A percentile compares a stretch with the other conserved stretches of the same genome.
phyloP scores from a whole-genome alignment of 1,140 invertebrate species.

The Ceratina calcarata region DNA sequence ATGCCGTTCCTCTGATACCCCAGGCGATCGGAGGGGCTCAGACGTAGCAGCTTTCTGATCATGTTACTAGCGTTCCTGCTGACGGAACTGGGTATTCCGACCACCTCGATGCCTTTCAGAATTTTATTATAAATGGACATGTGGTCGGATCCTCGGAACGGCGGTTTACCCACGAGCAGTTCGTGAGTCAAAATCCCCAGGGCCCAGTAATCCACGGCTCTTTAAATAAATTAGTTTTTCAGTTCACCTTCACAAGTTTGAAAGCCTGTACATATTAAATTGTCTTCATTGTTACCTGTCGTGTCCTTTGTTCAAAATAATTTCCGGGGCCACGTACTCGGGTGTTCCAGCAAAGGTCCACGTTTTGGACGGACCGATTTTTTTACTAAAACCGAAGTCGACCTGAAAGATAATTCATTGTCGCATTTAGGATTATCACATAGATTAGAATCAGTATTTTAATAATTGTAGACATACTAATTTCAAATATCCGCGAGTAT shows the following conservation, averaged over 20 bases:
- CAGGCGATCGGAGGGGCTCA: constrained; percentile 94
- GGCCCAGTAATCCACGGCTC: constrained; percentile 97
- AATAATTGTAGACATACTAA: constrained; percentile 82
- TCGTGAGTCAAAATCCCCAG: constrained; percentile 96
- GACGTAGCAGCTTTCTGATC: constrained; percentile 93
- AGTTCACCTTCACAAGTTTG: neutral
- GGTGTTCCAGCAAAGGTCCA: constrained; percentile 99
- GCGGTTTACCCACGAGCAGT: constrained; percentile 95
- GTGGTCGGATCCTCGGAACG: constrained; percentile 94
- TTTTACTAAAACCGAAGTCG: constrained; percentile 99
- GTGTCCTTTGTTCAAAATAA: constrained; percentile 96
- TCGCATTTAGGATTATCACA: neutral
- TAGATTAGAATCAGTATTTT: too few relatives aligned
- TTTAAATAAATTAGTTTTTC: constrained; percentile 57
- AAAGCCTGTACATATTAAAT: neutral
- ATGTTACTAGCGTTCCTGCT: constrained; percentile 89
- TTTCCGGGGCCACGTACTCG: constrained; percentile 95
- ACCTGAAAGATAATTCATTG: constrained; percentile 80
- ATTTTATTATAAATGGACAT: constrained; percentile 99
- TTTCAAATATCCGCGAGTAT: constrained; percentile 93
- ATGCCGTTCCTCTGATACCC: constrained; percentile 96
- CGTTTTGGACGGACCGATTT: constrained; percentile 90
- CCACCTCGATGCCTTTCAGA: constrained; percentile 93
- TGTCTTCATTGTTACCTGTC: constrained; percentile 79
- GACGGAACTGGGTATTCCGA: constrained; percentile 91